These are phyloP conservation scores for Amphipyra berbera DNA, from an alignment of 2,888 invertebrate species.

Conservation along the genomic window DNA sequence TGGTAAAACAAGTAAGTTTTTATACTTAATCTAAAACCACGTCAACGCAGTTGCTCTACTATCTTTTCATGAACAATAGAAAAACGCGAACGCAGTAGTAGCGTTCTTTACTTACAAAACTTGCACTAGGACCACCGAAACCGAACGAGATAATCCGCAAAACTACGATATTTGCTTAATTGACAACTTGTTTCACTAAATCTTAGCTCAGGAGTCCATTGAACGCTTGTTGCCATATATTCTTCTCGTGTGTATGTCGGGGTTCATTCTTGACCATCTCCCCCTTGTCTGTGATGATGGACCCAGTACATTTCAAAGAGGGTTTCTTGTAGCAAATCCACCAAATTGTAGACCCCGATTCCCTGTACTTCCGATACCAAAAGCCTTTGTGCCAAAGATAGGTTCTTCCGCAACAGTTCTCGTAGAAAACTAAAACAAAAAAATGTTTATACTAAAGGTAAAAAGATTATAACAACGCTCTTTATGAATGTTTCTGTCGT, in stretches of 20 bases:
- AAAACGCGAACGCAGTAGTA: too few species aligned
- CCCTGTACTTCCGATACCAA: constrained; percentile 62
- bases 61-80: too few species aligned
- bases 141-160: constrained; percentile 16
- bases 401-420: constrained; percentile 54
- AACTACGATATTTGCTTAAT: neutral
- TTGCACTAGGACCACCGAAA: too few species aligned
- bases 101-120: too few species aligned
- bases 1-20: too few species aligned
- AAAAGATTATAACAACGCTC: neutral
- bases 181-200: neutral
- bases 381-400: constrained; percentile 56
- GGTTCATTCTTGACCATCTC: constrained; percentile 52
- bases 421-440: constrained; percentile 51
- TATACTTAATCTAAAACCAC: too few species aligned
- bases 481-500: too few species aligned
- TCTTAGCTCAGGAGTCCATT: constrained; percentile 48
- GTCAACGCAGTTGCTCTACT: too few species aligned
- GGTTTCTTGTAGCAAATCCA: constrained; percentile 69
- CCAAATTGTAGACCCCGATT: constrained; percentile 59
- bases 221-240: constrained; percentile 55
- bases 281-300: constrained; percentile 59
- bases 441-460: neutral
- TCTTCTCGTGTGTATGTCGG: constrained; percentile 58
- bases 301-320: constrained; percentile 60